These are phyloP conservation scores for Aleadryas rufinucha DNA, from an alignment of 2,113 vertebrate genomes.

Conservation along the genomic window DNA sequence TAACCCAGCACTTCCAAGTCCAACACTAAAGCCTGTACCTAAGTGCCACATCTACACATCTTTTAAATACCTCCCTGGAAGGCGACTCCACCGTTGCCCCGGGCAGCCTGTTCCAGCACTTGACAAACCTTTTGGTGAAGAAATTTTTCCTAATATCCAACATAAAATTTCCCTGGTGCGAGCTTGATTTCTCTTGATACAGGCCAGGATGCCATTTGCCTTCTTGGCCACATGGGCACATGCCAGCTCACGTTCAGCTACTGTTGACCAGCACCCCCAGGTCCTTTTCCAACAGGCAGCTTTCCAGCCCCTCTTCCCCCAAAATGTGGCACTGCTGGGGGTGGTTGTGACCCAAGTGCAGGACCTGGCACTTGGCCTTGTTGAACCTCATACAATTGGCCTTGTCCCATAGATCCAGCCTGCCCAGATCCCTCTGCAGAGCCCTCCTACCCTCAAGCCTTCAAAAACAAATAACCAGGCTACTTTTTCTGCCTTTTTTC, in stretches of 20 bases:
- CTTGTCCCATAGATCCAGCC: accelerated
- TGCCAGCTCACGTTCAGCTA: accelerated
- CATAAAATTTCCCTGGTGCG: not conserved
- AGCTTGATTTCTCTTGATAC: not conserved
- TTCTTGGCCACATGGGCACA: not conserved
- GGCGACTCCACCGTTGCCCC: accelerated
- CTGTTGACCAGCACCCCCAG: accelerated
- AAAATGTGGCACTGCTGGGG: accelerated
- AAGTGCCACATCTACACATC: too few species aligned
- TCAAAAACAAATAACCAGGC: not conserved
- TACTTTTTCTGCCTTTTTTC: not conserved
- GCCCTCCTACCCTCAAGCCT: not conserved
- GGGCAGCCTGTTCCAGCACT: not conserved
- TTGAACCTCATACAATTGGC: not conserved
- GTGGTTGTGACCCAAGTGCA: not conserved
- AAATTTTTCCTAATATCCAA: not conserved
- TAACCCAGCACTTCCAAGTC: not conserved
- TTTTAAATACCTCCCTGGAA: not conserved
- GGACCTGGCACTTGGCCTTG: accelerated
- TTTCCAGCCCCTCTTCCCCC: not conserved
- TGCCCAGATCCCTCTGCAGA: not conserved
- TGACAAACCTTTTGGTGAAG: not conserved
- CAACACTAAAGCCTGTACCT: not conserved
- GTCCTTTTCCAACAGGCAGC: not conserved
- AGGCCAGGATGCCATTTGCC: not conserved